These are phyloP conservation scores for Scartelaos histophorus DNA, from an alignment of 2,113 vertebrate genomes.

Conservation along the genomic window DNA sequence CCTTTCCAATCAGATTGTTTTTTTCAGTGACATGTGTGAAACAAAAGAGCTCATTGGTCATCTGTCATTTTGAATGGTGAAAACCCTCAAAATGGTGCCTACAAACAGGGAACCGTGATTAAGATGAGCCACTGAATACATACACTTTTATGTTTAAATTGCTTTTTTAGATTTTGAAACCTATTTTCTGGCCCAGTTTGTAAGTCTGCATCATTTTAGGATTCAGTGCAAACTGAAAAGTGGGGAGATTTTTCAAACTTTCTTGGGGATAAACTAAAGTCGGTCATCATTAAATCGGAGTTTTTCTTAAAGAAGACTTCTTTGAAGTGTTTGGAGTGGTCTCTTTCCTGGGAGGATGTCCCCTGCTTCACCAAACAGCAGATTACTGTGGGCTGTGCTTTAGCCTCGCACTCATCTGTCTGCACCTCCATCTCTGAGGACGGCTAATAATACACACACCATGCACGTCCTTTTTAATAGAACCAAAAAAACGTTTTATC, in stretches of 20 bases:
- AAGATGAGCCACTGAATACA: too few relatives aligned
- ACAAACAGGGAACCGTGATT: too few relatives aligned
- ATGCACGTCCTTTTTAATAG: background rate
- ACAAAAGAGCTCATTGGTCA: too few relatives aligned
- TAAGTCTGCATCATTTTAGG: background rate
- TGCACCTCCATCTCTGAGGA: conserved; percentile 19
- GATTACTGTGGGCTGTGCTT: conserved; percentile 26
- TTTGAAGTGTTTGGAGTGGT: conserved; percentile 13
- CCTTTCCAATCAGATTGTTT: too few relatives aligned
- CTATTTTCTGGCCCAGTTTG: background rate
- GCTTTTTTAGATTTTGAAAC: background rate
- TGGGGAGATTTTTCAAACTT: background rate
- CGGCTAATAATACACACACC: conserved; percentile 15
- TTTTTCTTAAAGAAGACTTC: background rate
- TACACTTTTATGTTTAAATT: background rate
- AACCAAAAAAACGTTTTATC: background rate
- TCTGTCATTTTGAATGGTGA: too few relatives aligned
- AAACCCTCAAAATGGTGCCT: too few relatives aligned
- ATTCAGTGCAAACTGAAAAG: background rate
- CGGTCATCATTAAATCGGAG: conserved; percentile 2
- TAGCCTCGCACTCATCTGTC: conserved; percentile 15
- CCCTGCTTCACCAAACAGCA: conserved; percentile 27
- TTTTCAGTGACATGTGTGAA: too few relatives aligned
- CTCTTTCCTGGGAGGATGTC: conserved; percentile 13
- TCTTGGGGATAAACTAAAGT: conserved; percentile 7